phyloP scores from a whole-genome alignment of 2,113 vertebrate species.

The Macrotis lagotis region DNA sequence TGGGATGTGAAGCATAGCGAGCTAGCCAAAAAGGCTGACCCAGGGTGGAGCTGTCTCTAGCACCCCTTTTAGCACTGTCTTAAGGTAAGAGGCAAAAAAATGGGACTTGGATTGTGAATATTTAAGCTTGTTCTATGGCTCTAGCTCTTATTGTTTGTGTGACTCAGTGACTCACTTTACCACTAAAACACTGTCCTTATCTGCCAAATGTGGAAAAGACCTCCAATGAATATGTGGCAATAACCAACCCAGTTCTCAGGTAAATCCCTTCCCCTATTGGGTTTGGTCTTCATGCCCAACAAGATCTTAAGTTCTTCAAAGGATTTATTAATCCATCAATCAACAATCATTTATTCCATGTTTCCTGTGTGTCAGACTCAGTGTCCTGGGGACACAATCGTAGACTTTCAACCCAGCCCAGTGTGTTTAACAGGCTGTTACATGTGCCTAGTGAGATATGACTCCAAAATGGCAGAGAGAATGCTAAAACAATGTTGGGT shows the following conservation, averaged over 20 bases:
- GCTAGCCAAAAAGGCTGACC: background rate
- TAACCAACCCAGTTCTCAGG: background rate
- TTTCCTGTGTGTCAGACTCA: background rate
- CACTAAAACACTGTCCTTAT: background rate
- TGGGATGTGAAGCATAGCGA: background rate
- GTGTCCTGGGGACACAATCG: background rate
- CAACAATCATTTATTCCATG: background rate
- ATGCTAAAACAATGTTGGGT: background rate
- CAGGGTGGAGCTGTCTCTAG: background rate
- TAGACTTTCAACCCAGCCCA: background rate
- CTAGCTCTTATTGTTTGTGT: background rate
- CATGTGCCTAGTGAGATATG: background rate
- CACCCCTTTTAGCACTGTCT: background rate
- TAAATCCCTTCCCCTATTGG: background rate
- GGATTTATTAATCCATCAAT: background rate
- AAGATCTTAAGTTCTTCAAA: background rate
- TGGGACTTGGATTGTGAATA: background rate
- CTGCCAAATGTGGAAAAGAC: background rate
- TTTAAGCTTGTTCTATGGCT: background rate
- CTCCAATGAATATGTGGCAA: background rate
- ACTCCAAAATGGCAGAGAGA: background rate
- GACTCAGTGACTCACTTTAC: background rate
- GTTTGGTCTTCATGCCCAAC: background rate
- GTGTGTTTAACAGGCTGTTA: background rate
- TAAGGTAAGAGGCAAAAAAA: background rate